Conservation (phyloP, 2,888 invertebrate species). For the Cheilosia impressa region DNA sequence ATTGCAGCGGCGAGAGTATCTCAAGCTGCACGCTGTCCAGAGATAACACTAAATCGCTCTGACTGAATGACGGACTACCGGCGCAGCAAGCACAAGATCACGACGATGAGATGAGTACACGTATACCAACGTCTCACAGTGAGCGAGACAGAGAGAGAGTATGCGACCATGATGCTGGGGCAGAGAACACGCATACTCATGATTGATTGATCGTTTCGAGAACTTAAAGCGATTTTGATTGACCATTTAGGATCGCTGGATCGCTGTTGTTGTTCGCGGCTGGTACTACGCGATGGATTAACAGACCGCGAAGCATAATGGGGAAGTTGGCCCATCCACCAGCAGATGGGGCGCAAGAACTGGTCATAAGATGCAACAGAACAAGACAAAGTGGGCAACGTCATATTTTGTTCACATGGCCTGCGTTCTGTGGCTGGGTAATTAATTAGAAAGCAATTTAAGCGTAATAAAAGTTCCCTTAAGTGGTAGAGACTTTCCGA, state of each 20-base stretch:
- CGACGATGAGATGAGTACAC: constrained; percentile 24
- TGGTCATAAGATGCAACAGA: constrained; percentile 21
- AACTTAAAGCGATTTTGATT: constrained; percentile 75
- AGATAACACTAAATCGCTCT: constrained; percentile 72
- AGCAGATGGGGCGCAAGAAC: constrained; percentile 25
- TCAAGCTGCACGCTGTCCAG: constrained; percentile 42
- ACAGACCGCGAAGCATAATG: constrained; percentile 32
- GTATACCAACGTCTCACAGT: neutral
- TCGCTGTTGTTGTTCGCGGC: constrained; percentile 25
- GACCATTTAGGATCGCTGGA: constrained; percentile 68
- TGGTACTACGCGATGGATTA: constrained; percentile 51
- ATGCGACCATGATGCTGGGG: neutral
- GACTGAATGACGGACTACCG: constrained; percentile 74
- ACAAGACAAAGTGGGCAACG: constrained; percentile 58
- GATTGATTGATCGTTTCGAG: constrained; percentile 74
- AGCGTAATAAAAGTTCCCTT: constrained; percentile 58
- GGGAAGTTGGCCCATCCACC: constrained; percentile 25
- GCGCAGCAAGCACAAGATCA: constrained; percentile 49
- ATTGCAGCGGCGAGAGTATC: neutral
- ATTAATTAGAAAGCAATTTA: constrained; percentile 74
- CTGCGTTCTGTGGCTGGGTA: constrained; percentile 31
- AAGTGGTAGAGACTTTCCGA: constrained; percentile 2
- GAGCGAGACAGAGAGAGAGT: neutral
- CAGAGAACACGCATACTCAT: constrained; percentile 58
- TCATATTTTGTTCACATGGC: constrained; percentile 58